A percentile compares a stretch with the other conserved stretches of the same genome.
Conservation (phyloP, 2,888 invertebrate genomes). For the Frankliniella intonsa region DNA sequence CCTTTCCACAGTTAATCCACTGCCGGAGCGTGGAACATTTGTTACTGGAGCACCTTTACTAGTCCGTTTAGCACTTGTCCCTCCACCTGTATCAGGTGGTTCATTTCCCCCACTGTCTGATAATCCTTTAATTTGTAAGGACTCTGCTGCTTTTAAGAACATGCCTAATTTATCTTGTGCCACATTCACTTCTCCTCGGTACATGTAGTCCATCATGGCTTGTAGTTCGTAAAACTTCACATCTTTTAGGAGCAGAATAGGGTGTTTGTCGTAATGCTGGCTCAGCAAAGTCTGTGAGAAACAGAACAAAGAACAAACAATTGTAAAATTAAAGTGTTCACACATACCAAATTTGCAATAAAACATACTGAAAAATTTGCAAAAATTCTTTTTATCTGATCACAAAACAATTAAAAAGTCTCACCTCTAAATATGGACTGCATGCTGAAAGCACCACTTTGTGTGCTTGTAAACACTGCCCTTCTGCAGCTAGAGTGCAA, state of each 20-base stretch:
- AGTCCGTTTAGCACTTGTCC: slow-evolving; percentile 3
- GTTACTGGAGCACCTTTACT: slow-evolving; percentile 7
- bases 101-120: slow-evolving; percentile 61
- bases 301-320: slow-evolving; percentile 34
- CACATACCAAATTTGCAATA: neutral
- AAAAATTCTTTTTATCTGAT: too few species aligned
- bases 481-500: slow-evolving; percentile 87
- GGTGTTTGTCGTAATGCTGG: slow-evolving; percentile 85
- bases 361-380: neutral
- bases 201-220: slow-evolving; percentile 93
- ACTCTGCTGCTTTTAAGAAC: slow-evolving; percentile 82
- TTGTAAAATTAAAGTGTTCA: neutral
- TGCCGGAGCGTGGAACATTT: neutral
- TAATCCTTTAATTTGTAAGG: slow-evolving; percentile 84
- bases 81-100: neutral
- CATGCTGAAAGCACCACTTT: slow-evolving; percentile 84
- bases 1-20: slow-evolving; percentile 16
- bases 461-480: slow-evolving; percentile 84
- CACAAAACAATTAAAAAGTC: neutral
- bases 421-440: slow-evolving; percentile 46
- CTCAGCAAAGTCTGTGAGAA: slow-evolving; percentile 70
- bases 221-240: slow-evolving; percentile 84
- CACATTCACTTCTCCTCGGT: slow-evolving; percentile 86
- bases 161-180: slow-evolving; percentile 86
- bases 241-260: slow-evolving; percentile 85